Evolutionary conservation across 1,140 invertebrate genomes (phyloP).

Genomic region (Drosophila ficusphila): DNA sequence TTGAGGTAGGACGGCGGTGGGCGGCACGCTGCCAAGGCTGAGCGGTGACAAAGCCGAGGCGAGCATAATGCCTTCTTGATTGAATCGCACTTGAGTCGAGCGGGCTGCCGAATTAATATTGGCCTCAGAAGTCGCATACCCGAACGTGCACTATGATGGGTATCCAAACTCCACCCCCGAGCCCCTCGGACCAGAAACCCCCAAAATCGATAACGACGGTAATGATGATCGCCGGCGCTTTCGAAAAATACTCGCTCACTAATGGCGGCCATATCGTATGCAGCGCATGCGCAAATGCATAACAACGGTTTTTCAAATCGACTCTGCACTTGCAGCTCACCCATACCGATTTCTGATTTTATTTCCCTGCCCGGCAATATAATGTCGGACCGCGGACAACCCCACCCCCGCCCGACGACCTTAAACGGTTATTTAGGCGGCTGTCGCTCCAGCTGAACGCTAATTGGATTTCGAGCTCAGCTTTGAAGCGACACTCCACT

Average conservation of each 20-base stretch:
- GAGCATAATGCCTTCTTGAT: conserved; percentile 80
- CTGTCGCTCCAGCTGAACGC: conserved; percentile 53
- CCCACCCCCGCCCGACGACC: conserved; percentile 36
- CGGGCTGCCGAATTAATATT: conserved; percentile 73
- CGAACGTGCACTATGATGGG: conserved; percentile 51
- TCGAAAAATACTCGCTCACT: conserved; percentile 55
- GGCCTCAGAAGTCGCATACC: conserved; percentile 70
- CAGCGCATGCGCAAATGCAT: conserved; percentile 79
- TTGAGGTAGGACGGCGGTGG: conserved; percentile 12
- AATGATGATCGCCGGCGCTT: conserved; percentile 64
- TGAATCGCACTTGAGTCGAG: conserved; percentile 66
- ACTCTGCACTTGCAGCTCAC: conserved; percentile 61
- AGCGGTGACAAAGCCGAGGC: conserved; percentile 61
- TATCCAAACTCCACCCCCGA: conserved; percentile 1
- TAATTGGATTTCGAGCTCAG: conserved; percentile 68
- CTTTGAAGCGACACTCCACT: conserved; percentile 50
- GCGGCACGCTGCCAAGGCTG: conserved; percentile 57
- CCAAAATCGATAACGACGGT: conserved; percentile 32
- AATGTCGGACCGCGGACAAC: neutral
- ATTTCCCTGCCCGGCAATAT: neutral
- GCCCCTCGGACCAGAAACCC: too few species aligned
- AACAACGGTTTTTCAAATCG: conserved; percentile 77
- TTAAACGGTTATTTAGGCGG: conserved; percentile 37
- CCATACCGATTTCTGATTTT: conserved; percentile 43
- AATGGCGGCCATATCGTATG: conserved; percentile 67